Conservation (phyloP, 2,888 invertebrate species). For the Mallateleia sp. region DNA sequence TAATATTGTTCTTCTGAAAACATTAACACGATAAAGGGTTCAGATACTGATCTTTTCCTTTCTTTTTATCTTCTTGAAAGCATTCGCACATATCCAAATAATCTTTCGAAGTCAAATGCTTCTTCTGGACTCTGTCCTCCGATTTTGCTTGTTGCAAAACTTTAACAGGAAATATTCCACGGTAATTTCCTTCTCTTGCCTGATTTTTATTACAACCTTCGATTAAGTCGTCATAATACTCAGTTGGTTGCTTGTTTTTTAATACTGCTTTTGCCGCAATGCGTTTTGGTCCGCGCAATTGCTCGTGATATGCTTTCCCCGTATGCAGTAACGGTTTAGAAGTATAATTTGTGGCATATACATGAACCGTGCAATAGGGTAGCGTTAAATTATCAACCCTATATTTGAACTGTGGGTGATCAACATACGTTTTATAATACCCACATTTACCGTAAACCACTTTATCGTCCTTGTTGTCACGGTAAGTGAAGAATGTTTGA, state of each 20-base stretch:
- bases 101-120: background rate
- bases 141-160: slow-evolving; percentile 10
- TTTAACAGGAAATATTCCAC: background rate
- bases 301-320: background rate
- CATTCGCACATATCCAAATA: background rate
- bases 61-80: no score
- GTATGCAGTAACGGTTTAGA: background rate
- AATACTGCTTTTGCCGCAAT: background rate
- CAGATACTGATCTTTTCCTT: background rate
- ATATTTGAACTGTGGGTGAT: background rate
- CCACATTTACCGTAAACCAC: no score
- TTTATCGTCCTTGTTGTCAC: no score
- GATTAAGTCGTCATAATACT: background rate
- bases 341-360: background rate
- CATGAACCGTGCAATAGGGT: background rate
- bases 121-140: background rate
- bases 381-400: background rate
- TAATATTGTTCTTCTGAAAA: no score
- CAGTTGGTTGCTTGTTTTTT: background rate
- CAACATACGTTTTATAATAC: no score
- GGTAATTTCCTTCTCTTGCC: background rate
- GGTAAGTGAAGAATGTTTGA: no score
- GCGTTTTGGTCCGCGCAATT: background rate
- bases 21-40: background rate
- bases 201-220: background rate